These are phyloP conservation scores for Nautilus pompilius DNA, from an alignment of 1,140 invertebrate genomes.

Conservation along the genomic window DNA sequence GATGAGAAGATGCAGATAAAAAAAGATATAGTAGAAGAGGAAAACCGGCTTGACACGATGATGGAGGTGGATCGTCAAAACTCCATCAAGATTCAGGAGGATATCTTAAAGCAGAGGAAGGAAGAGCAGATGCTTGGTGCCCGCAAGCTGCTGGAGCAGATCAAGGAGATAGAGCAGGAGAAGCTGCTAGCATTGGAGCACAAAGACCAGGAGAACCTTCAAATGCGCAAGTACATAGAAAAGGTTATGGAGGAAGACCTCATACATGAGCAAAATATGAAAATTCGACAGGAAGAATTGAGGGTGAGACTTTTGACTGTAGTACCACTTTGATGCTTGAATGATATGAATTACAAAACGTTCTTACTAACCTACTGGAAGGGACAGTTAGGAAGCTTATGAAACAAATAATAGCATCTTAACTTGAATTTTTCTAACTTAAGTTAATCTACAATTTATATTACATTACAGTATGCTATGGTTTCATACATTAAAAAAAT, in stretches of 20 bases:
- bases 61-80: slow-evolving; percentile 56
- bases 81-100: slow-evolving; percentile 52
- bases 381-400: too few species aligned
- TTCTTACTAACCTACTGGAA: too few species aligned
- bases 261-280: slow-evolving; percentile 38
- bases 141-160: slow-evolving; percentile 52
- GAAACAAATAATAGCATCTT: too few species aligned
- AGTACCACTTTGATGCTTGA: too few species aligned
- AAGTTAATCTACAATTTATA: too few species aligned
- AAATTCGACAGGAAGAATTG: slow-evolving; percentile 39
- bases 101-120: slow-evolving; percentile 50
- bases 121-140: slow-evolving; percentile 50
- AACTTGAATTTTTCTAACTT: too few species aligned
- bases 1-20: slow-evolving; percentile 52
- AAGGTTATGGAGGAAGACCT: slow-evolving; percentile 53
- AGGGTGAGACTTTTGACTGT: slow-evolving; percentile 25
- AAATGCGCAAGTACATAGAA: slow-evolving; percentile 52
- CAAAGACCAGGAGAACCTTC: slow-evolving; percentile 55
- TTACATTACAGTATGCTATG: too few species aligned
- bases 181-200: slow-evolving; percentile 49
- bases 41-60: slow-evolving; percentile 53
- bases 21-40: slow-evolving; percentile 50
- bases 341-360: too few species aligned
- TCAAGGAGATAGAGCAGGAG: slow-evolving; percentile 53
- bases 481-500: too few species aligned